phyloP scores from a whole-genome alignment of 2,888 invertebrate genomes.

The Dioctria linearis region DNA sequence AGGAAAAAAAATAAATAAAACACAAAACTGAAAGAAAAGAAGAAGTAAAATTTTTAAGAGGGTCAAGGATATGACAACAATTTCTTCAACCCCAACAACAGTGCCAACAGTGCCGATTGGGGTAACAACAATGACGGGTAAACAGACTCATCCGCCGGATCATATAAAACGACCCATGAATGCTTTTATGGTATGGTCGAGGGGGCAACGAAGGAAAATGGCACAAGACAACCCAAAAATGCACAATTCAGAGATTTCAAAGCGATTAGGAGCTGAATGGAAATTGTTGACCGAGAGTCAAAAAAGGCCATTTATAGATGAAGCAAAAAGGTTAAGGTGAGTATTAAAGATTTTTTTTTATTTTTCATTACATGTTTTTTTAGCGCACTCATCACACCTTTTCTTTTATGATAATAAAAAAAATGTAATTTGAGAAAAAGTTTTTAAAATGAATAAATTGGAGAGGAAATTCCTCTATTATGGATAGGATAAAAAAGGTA shows the following conservation, averaged over 20 bases:
- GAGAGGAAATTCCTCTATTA: no score
- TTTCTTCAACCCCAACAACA: conserved; percentile 11
- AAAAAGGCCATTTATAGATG: conserved; percentile 95
- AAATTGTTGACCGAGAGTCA: conserved; percentile 89
- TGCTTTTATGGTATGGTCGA: conserved; percentile 97
- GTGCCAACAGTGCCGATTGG: not conserved
- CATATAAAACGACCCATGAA: conserved; percentile 98
- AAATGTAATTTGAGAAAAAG: no score
- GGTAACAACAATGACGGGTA: conserved; percentile 60
- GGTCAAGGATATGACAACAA: conserved; percentile 36
- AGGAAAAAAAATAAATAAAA: not conserved
- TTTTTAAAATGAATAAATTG: no score
- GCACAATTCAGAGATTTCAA: conserved; percentile 75
- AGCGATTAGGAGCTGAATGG: conserved; percentile 94
- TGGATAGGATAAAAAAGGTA: no score
- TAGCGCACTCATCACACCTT: no score
- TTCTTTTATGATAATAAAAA: no score
- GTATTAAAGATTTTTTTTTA: conserved; percentile 60
- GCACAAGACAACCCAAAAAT: conserved; percentile 95
- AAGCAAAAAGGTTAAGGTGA: conserved; percentile 90
- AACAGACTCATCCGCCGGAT: conserved; percentile 72
- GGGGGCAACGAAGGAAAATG: conserved; percentile 93
- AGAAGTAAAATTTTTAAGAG: not conserved
- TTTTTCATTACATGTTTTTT: no score
- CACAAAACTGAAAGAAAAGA: no score